Evolutionary conservation across 1,140 invertebrate species (phyloP), one percentile per base, ranked within the genome.

Genomic region (Drusus annulatus): DNA sequence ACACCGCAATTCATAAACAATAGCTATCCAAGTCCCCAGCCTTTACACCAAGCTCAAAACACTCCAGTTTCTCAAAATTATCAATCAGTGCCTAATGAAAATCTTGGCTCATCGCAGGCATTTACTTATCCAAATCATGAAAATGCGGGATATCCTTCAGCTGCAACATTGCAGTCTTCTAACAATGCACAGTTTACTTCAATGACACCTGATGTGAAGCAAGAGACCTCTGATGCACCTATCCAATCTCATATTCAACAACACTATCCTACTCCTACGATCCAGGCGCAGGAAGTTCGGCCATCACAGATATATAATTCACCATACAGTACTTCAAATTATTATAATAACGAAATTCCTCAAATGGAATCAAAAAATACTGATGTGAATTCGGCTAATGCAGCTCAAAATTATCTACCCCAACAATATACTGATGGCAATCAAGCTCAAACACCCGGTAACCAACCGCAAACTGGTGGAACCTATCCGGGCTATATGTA

Each of bases 401-500:
- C 54, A 2, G 19, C 16, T n/a, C 51, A 62, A 84, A 23, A 80
- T 58, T 36, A 17, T 65, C 28, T 28, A 16, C 23, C 62, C 23
- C 25, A 69, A 16, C 69, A 76, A 31, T 79, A 50, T 68, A 36
- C 36, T 28, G 15, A 63, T 85, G 17, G 56, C 56, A n/a, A 84
- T 84, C 50, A 31, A 77, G 8, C 83, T n/a, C 84, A 84, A 81
- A 54, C 68, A 54, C 10, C 84, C 74, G 76, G 65, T 15, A 85
- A 81, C 60, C 86, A 86, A 62, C 76, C 83, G 15, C 84, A 77
- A 23, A 84, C 88, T 1, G 92, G 91, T 79, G 88, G 90, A 82
- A 89, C 89, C 23, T 91, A 92, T 84, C 90, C 91, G 8, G 90
- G 90, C 17, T 93, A 91, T 73, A 87, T 86, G 1, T 92, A 86